phyloP scores from a whole-genome alignment of 2,888 invertebrate genomes.

The Spatulosminthurus flaviceps region DNA sequence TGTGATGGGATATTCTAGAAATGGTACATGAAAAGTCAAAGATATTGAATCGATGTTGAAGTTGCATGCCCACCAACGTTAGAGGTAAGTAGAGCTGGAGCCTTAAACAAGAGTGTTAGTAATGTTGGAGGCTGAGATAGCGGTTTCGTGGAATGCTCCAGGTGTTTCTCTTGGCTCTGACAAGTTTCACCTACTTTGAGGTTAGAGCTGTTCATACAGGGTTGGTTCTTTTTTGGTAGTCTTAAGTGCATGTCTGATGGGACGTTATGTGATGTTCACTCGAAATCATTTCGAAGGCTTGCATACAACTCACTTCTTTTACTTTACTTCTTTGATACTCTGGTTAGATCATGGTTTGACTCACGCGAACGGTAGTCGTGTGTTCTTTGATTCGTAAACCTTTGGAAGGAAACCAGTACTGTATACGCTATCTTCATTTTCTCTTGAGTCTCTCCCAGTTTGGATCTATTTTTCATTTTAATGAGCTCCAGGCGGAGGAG shows the following conservation, averaged over 20 bases:
- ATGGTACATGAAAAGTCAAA: not conserved
- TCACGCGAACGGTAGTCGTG: not conserved
- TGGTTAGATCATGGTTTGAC: not conserved
- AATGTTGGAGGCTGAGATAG: slow-evolving; percentile 34
- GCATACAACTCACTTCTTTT: not conserved
- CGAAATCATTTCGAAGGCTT: not conserved
- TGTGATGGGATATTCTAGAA: too few relatives aligned
- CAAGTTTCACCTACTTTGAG: not conserved
- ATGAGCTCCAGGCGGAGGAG: slow-evolving; percentile 38
- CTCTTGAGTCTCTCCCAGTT: slow-evolving; percentile 27
- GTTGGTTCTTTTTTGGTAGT: not conserved
- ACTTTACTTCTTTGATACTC: slow-evolving; percentile 12
- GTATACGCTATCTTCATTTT: slow-evolving; percentile 29
- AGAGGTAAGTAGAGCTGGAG: not conserved
- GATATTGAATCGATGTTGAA: slow-evolving; percentile 13
- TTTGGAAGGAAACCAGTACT: slow-evolving; percentile 19
- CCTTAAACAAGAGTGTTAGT: not conserved
- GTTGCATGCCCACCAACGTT: not conserved
- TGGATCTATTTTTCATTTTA: slow-evolving; percentile 39
- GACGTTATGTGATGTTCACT: slow-evolving; percentile 18
- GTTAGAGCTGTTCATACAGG: not conserved
- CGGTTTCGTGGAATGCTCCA: slow-evolving; percentile 38
- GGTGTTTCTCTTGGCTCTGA: slow-evolving; percentile 29
- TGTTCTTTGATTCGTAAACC: not conserved
- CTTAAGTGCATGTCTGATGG: not conserved